A percentile compares a stretch with the other conserved stretches of the same genome.
phyloP scores from a whole-genome alignment of 2,888 invertebrate genomes.

The Osmoderma eremita region DNA sequence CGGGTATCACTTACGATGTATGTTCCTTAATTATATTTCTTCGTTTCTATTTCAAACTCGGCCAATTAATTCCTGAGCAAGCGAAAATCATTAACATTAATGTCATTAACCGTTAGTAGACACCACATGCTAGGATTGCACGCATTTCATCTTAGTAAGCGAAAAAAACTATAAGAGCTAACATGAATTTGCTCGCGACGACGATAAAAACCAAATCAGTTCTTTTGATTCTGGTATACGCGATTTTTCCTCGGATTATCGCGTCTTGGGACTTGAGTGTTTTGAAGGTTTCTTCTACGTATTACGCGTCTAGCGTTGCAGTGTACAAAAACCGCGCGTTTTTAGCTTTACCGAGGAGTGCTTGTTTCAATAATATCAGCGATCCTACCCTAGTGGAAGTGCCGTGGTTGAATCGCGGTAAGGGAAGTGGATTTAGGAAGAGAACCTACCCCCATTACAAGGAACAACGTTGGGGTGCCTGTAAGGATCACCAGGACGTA shows the following conservation, averaged over 20 bases:
- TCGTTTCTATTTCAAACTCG: too few species aligned
- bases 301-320: constrained; percentile 59
- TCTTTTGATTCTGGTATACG: not conserved
- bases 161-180: not conserved
- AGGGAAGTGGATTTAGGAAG: constrained; percentile 39
- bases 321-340: constrained; percentile 62
- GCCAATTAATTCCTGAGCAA: constrained; percentile 22
- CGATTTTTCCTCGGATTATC: not conserved
- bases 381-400: constrained; percentile 61
- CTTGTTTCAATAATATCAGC: constrained; percentile 54
- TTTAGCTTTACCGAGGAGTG: constrained; percentile 60
- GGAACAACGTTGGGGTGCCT: constrained; percentile 52
- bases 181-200: not conserved
- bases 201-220: not conserved
- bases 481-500: constrained; percentile 59
- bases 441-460: constrained; percentile 45
- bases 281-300: constrained; percentile 52
- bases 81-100: constrained; percentile 24
- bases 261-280: constrained; percentile 50
- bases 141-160: not conserved
- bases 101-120: constrained; percentile 18
- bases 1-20: too few species aligned
- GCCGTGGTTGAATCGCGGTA: constrained; percentile 57
- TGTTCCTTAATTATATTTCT: too few species aligned
- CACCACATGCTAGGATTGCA: constrained; percentile 3